A percentile compares a stretch with the other conserved stretches of the same genome.
Conservation (phyloP, 35 echinoderm and acorn worm species). For the Ptychodera flava region DNA sequence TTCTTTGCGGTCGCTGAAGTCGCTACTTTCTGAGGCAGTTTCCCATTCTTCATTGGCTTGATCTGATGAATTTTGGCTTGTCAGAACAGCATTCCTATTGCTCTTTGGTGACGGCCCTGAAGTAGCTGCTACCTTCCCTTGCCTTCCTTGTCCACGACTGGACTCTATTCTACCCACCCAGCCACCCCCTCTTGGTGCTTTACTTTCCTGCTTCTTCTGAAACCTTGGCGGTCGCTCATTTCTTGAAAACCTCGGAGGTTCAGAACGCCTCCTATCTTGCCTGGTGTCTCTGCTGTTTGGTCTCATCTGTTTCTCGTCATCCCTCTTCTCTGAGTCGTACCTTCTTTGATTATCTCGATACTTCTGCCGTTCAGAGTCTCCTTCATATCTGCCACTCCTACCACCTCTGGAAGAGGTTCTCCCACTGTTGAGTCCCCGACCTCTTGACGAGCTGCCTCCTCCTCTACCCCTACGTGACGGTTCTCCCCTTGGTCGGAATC, state of each 20-base stretch:
- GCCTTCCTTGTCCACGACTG: neutral
- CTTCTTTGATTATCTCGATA: slow-evolving; percentile 21
- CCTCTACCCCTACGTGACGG: slow-evolving; percentile 65
- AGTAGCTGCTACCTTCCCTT: slow-evolving; percentile 30
- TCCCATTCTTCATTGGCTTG: slow-evolving; percentile 99
- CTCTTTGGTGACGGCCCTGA: slow-evolving; percentile 33
- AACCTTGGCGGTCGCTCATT: slow-evolving; percentile 83
- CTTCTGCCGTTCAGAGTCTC: neutral
- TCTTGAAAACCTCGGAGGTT: slow-evolving; percentile 22
- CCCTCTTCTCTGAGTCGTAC: neutral
- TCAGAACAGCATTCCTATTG: slow-evolving; percentile 36
- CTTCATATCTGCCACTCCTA: neutral
- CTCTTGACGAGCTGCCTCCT: slow-evolving; percentile 25
- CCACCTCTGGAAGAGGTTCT: slow-evolving; percentile 25
- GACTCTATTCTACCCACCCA: neutral
- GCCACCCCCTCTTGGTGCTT: slow-evolving; percentile 37
- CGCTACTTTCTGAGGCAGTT: slow-evolving; percentile 98
- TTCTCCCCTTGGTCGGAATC: slow-evolving; percentile 64
- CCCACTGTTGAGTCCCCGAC: slow-evolving; percentile 46
- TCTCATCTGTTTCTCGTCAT: neutral
- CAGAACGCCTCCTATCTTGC: neutral
- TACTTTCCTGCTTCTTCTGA: slow-evolving; percentile 49
- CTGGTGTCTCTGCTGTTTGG: neutral
- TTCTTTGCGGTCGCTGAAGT: slow-evolving; percentile 78
- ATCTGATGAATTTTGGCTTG: slow-evolving; percentile 84